Evolutionary conservation across 2,797 vertebrate species (phyloP).

Genomic region (Parauchenoglanis ngamensis): DNA sequence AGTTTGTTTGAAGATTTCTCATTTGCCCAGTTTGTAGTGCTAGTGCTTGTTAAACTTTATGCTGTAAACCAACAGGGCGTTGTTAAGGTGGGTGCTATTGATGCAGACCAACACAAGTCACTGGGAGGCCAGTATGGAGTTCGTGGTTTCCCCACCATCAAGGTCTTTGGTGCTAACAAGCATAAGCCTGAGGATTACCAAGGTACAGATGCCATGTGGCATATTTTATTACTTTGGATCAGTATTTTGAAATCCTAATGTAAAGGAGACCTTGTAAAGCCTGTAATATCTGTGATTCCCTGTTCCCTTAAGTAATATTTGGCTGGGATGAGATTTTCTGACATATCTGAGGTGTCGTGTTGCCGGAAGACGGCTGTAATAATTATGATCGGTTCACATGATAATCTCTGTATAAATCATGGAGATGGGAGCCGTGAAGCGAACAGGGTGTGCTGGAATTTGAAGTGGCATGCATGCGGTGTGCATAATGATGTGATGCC

Average conservation of each 20-base stretch:
- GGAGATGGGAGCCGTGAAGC: not conserved
- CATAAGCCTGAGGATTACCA: slow-evolving; percentile 94
- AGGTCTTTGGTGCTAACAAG: slow-evolving; percentile 94
- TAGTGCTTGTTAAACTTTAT: not conserved
- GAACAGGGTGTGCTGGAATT: no score
- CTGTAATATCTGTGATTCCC: not conserved
- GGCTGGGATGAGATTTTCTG: no score
- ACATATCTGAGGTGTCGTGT: no score
- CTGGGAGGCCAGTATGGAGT: slow-evolving; percentile 89
- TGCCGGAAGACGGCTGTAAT: not conserved
- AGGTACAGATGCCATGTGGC: slow-evolving; percentile 70
- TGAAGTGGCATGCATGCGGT: no score
- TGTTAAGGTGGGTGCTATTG: slow-evolving; percentile 92
- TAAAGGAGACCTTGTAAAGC: not conserved
- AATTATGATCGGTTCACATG: not conserved
- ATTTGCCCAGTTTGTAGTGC: not conserved
- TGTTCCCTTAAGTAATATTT: not conserved
- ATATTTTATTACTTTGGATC: no score
- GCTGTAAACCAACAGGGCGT: slow-evolving; percentile 77
- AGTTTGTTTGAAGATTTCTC: not conserved
- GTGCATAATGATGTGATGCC: no score
- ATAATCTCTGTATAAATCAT: not conserved
- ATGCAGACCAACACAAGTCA: slow-evolving; percentile 92
- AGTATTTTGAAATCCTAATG: no score
- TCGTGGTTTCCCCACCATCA: slow-evolving; percentile 94